These are phyloP conservation scores for Psittacula cyanocephala DNA, from an alignment of 2,113 vertebrate species.

Conservation along the genomic window DNA sequence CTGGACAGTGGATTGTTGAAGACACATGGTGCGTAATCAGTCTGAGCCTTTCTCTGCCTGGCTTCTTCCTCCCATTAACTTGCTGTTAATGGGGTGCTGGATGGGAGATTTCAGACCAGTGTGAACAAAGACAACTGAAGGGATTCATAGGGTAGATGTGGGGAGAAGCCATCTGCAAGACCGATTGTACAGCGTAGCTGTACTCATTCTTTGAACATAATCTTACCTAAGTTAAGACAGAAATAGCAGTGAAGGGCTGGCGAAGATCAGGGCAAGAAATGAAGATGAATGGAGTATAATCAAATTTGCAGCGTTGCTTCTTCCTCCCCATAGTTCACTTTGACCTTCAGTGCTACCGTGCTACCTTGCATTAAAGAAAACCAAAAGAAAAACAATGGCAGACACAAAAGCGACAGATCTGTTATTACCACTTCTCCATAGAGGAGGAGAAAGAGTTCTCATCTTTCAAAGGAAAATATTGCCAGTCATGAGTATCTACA, in stretches of 20 bases:
- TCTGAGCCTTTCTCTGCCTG: not conserved
- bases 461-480: not conserved
- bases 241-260: not conserved
- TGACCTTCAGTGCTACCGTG: not conserved
- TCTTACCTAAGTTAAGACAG: not conserved
- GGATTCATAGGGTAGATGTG: not conserved
- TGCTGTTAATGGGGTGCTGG: not conserved
- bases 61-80: not conserved
- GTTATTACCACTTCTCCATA: not conserved
- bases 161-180: not conserved
- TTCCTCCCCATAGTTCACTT: not conserved
- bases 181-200: not conserved
- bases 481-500: not conserved
- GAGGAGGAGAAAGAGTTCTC: not conserved
- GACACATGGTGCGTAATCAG: rapidly evolving
- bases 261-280: not conserved
- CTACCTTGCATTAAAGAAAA: not conserved
- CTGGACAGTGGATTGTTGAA: not conserved
- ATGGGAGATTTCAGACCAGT: not conserved
- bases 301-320: not conserved
- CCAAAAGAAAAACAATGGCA: not conserved
- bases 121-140: not conserved
- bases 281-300: not conserved
- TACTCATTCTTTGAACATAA: not conserved
- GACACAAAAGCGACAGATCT: not conserved